These are phyloP conservation scores for Oriolus oriolus DNA, from an alignment of 2,113 vertebrate species.

Conservation along the genomic window DNA sequence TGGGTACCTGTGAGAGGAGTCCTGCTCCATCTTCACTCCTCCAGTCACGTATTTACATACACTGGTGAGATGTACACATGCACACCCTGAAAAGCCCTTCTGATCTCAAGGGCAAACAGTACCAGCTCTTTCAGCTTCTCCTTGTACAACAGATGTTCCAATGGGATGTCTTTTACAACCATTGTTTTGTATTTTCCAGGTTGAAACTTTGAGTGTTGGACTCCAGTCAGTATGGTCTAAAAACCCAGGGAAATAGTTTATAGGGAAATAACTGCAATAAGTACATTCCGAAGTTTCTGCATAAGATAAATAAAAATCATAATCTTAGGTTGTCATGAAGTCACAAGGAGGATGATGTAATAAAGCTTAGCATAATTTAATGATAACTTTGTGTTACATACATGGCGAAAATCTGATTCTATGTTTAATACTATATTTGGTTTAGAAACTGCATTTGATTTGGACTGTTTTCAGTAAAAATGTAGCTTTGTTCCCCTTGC, in stretches of 20 bases:
- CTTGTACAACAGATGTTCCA: not conserved
- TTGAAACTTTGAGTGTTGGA: not conserved
- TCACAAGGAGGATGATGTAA: not conserved
- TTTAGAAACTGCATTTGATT: not conserved
- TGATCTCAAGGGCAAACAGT: not conserved
- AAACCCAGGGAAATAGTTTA: not conserved
- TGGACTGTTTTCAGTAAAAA: not conserved
- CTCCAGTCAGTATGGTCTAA: not conserved
- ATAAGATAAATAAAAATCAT: not conserved
- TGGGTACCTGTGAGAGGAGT: not conserved
- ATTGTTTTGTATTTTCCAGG: not conserved
- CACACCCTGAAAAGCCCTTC: not conserved
- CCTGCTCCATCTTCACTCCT: not conserved
- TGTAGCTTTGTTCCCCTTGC: not conserved
- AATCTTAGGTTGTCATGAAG: not conserved
- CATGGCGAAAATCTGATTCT: not conserved
- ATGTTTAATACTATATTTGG: not conserved
- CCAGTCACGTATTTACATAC: not conserved
- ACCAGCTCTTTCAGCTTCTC: not conserved
- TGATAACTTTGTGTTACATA: not conserved
- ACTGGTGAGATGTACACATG: not conserved
- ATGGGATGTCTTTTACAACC: not conserved
- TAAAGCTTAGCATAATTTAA: not conserved
- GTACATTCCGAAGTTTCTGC: not conserved
- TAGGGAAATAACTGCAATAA: not conserved